Percentiles rank a stretch among this genome's conserved stretches.
Evolutionary conservation across 1,140 invertebrate species (phyloP).

Genomic region (Whitmania pigra): DNA sequence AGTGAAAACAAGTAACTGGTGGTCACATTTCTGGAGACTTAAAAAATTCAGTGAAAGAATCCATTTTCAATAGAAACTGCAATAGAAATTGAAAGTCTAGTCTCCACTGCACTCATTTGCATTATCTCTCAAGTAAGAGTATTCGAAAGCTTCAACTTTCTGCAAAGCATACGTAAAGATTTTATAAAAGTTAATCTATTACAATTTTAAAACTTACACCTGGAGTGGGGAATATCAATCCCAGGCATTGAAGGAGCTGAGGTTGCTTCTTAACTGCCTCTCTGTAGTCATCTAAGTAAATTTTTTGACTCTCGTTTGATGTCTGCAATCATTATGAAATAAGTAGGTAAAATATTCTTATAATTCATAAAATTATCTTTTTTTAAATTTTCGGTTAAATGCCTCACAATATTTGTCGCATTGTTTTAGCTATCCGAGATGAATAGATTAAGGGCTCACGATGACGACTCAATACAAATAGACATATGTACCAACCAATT

Average conservation of each 20-base stretch:
- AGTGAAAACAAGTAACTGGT: too few species aligned
- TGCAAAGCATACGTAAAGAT: background rate
- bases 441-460: too few species aligned
- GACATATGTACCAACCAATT: background rate
- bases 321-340: background rate
- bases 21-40: too few species aligned
- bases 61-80: too few species aligned
- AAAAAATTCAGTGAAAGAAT: too few species aligned
- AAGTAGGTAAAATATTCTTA: background rate
- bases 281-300: background rate
- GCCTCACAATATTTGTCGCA: too few species aligned
- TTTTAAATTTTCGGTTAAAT: too few species aligned
- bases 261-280: background rate
- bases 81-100: too few species aligned
- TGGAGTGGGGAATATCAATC: background rate
- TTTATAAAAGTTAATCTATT: conserved; percentile 2
- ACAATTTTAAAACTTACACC: background rate
- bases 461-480: background rate
- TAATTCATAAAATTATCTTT: too few species aligned
- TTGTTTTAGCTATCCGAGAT: too few species aligned
- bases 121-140: background rate
- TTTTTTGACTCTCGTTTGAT: background rate
- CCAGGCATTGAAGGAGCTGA: background rate
- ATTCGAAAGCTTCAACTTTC: conserved; percentile 11
- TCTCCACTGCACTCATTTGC: too few species aligned